phyloP scores from a whole-genome alignment of 2,797 vertebrate genomes.

The Typhlichthys eigenmanni region DNA sequence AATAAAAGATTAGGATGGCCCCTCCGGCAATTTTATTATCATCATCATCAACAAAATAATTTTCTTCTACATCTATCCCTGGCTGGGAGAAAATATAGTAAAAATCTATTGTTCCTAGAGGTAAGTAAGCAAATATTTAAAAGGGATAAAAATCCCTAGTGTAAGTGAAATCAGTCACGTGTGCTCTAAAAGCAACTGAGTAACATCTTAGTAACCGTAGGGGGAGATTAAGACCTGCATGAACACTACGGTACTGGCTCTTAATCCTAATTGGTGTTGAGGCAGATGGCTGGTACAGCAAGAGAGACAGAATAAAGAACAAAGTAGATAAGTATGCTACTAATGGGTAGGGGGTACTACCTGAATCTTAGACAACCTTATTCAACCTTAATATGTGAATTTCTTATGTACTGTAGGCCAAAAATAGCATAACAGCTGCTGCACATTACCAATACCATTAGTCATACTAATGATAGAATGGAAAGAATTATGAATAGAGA shows the following conservation, averaged over 20 bases:
- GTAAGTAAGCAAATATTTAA: no score
- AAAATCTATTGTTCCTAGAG: no score
- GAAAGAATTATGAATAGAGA: no score
- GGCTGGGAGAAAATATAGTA: no score
- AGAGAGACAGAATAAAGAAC: neutral
- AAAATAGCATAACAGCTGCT: conserved; percentile 1
- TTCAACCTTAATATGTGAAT: no score
- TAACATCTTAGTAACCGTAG: neutral
- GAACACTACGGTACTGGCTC: neutral
- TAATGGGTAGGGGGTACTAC: conserved; percentile 3
- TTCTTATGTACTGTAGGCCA: neutral
- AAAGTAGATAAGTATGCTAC: neutral
- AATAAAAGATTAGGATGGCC: no score
- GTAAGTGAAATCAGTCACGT: conserved; percentile 6
- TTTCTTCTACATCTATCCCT: no score
- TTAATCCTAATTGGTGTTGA: conserved; percentile 11
- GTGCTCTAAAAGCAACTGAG: conserved; percentile 14
- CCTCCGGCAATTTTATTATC: no score
- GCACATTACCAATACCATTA: conserved; percentile 4
- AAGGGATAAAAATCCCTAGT: no score
- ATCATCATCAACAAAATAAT: no score
- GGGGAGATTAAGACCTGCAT: conserved; percentile 8
- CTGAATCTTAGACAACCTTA: neutral
- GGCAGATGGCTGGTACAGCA: conserved; percentile 7
- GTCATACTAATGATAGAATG: neutral